Evolutionary conservation across 2,888 invertebrate genomes (phyloP).

Genomic region (Hoplodrina ambigua): DNA sequence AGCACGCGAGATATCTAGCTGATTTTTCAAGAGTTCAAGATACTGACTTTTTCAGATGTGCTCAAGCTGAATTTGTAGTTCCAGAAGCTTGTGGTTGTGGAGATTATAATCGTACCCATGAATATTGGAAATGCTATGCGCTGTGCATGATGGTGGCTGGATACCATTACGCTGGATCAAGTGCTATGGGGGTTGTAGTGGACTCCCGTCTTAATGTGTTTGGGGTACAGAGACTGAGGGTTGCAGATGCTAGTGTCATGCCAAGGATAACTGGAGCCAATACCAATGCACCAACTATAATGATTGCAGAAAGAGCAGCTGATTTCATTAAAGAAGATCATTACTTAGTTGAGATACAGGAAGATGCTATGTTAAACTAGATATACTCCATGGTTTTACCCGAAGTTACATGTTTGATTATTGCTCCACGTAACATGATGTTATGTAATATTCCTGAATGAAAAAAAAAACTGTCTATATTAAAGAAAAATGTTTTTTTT

Average conservation of each 20-base stretch:
- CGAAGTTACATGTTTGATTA: no score
- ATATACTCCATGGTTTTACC: no score
- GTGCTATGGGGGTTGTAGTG: conserved; percentile 94
- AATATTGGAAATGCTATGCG: conserved; percentile 92
- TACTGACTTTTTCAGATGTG: conserved; percentile 78
- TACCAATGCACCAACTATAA: conserved; percentile 93
- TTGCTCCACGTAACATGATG: no score
- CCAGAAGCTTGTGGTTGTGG: conserved; percentile 57
- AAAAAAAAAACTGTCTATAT: no score
- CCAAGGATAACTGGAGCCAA: conserved; percentile 92
- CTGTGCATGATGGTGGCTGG: conserved; percentile 92
- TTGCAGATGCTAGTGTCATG: conserved; percentile 94
- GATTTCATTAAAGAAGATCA: conserved; percentile 59
- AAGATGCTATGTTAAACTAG: background rate
- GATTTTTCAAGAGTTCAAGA: conserved; percentile 73
- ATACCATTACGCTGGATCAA: conserved; percentile 93
- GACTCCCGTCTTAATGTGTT: conserved; percentile 91
- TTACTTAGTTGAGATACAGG: background rate
- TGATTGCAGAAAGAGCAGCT: conserved; percentile 93
- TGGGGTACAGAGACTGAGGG: conserved; percentile 91
- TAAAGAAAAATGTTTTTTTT: no score
- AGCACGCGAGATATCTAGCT: conserved; percentile 76
- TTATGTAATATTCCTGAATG: no score
- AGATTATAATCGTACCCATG: conserved; percentile 73
- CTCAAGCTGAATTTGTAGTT: conserved; percentile 70